Evolutionary conservation across 2,888 invertebrate genomes (phyloP), one percentile per base, ranked within the genome.

Genomic region (Chrysopilus asiliformis): DNA sequence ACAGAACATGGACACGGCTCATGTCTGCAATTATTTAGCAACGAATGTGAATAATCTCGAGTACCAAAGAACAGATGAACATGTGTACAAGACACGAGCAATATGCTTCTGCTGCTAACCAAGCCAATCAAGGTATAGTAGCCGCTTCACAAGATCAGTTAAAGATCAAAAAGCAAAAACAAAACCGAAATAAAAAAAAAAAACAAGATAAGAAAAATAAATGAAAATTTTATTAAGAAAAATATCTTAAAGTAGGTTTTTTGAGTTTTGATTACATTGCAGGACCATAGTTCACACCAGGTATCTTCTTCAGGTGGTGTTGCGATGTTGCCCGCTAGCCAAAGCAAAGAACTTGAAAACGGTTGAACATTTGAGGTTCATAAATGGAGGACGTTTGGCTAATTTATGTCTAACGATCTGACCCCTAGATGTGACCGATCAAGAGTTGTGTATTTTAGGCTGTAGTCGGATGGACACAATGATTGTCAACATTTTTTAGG

Each of bases 1-100:
- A 36, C 18, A 29, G 30, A 36, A 36, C 36, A 36, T 36, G 36
- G 28, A 36, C 36, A 30, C 31, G 36, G 17, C 29, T 31, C 36
- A 30, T 36, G 36, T 36, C 28, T 9, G 30, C 36, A 36, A 36
- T 36, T 36, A 36, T 27, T 36, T 24, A 29, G 17, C 35, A 10
- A 24, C 10, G 22, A n/a, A n/a, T n/a, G n/a, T n/a, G n/a, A n/a
- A n/a, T n/a, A n/a, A n/a, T n/a, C 17, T 7, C 18, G 24, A 25
- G 15, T 26, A 15, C 10, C 8, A 24, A 27, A 26, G 34, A 10
- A 12, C 17, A 5, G 4, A 12, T 12, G 26, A 13, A 29, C 14
- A 4, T 13, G 4, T 8, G n/a, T 13, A 4, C 7, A 10, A 29
- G 10, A 18, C 18, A 13, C 31, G 7, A 31, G 27, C 14, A 26